These are phyloP conservation scores for Ophraella communa DNA, from an alignment of 2,888 invertebrate species.

Conservation along the genomic window DNA sequence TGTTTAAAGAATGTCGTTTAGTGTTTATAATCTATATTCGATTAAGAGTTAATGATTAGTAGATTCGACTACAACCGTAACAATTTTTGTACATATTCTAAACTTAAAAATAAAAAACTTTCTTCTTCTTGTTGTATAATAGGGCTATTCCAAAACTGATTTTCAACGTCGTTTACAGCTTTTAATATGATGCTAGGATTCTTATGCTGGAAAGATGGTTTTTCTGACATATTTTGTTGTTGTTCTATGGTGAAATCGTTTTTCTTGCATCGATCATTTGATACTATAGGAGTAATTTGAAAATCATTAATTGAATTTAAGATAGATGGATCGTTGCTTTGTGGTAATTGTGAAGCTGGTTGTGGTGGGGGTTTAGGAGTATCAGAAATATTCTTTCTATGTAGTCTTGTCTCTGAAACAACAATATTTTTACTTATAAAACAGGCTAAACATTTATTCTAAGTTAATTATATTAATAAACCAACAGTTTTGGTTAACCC, in stretches of 20 bases:
- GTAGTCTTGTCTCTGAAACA: conserved; percentile 11
- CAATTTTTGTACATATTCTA: conserved; percentile 51
- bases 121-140: conserved; percentile 39
- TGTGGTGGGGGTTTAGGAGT: background rate
- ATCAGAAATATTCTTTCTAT: background rate
- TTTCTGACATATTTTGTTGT: too few species aligned
- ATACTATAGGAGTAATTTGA: background rate
- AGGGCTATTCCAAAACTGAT: conserved; percentile 48
- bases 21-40: conserved; percentile 6
- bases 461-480: too few species aligned
- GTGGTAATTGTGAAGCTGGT: background rate
- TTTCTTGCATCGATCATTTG: background rate
- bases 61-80: conserved; percentile 17
- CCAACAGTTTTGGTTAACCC: too few species aligned
- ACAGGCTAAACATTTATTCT: too few species aligned
- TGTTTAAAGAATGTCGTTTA: background rate
- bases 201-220: background rate
- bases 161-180: conserved; percentile 48
- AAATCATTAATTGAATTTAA: background rate
- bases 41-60: background rate
- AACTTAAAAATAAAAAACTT: conserved; percentile 48
- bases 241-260: background rate
- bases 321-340: background rate
- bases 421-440: background rate
- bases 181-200: conserved; percentile 44